Evolutionary conservation across 1,140 invertebrate species (phyloP).

Genomic region (Manduca sexta): DNA sequence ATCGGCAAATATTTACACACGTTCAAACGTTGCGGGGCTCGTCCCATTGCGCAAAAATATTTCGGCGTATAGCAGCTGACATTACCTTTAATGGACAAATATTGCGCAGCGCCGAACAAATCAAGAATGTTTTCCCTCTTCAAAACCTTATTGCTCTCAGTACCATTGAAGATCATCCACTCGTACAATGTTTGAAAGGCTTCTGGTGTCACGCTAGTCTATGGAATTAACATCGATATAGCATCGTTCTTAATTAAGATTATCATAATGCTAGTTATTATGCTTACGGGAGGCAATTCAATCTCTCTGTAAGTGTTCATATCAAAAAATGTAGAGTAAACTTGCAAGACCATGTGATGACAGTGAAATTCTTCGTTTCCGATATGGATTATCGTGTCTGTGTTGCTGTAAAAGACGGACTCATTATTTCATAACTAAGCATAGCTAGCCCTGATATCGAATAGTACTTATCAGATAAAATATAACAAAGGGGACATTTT

Average conservation of each 20-base stretch:
- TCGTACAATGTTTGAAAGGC: slow-evolving; percentile 82
- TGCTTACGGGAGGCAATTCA: slow-evolving; percentile 45
- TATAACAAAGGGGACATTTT: too few relatives aligned
- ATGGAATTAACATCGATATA: slow-evolving; percentile 13
- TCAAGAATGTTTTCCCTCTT: slow-evolving; percentile 80
- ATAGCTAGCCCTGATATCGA: too few relatives aligned
- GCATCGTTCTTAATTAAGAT: not conserved
- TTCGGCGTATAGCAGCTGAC: too few relatives aligned
- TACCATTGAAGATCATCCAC: slow-evolving; percentile 80
- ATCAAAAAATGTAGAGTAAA: slow-evolving; percentile 76
- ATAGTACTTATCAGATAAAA: too few relatives aligned
- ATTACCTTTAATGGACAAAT: slow-evolving; percentile 77
- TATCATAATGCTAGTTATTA: not conserved
- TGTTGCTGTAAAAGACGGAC: slow-evolving; percentile 74
- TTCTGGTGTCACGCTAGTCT: slow-evolving; percentile 73
- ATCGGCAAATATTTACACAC: too few relatives aligned
- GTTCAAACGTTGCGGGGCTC: too few relatives aligned
- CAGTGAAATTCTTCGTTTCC: slow-evolving; percentile 76
- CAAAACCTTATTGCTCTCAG: slow-evolving; percentile 74
- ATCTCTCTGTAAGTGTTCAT: slow-evolving; percentile 48
- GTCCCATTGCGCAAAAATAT: too few relatives aligned
- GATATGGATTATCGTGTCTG: slow-evolving; percentile 74
- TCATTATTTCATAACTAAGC: too few relatives aligned
- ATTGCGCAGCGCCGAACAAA: slow-evolving; percentile 79
- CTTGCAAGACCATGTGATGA: slow-evolving; percentile 75